Evolutionary conservation across 53 echinoderm and acorn worm species (phyloP).

Genomic region (Patiria pectinifera): DNA sequence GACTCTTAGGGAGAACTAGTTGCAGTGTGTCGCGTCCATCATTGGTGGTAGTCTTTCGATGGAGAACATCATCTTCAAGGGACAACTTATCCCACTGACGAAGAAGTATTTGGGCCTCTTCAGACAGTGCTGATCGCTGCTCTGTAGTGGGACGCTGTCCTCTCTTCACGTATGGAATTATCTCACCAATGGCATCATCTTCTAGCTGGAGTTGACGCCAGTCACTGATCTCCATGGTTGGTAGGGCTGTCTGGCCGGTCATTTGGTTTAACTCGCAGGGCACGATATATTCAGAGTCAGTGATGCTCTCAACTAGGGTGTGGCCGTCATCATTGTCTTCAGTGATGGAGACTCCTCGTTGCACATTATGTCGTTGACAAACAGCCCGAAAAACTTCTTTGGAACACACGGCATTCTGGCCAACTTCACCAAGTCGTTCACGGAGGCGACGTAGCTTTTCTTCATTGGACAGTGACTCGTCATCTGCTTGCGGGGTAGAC

Average conservation of each 20-base stretch:
- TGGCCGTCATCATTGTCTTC: slow-evolving; percentile 1
- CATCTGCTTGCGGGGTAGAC: slow-evolving; percentile 22
- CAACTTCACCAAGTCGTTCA: not conserved
- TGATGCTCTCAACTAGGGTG: not conserved
- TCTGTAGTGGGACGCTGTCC: too few species aligned
- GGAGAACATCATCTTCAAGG: not conserved
- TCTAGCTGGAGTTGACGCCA: too few species aligned
- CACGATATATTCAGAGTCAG: slow-evolving; percentile 22
- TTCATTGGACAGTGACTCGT: not conserved
- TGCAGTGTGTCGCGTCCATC: not conserved
- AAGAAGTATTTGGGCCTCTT: too few species aligned
- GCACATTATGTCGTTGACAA: not conserved
- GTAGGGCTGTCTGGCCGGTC: not conserved
- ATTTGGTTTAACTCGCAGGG: slow-evolving; percentile 8
- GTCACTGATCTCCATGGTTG: too few species aligned
- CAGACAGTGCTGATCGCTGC: too few species aligned
- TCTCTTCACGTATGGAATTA: too few species aligned
- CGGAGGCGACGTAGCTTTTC: not conserved
- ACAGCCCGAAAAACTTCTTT: not conserved
- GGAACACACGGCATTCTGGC: not conserved
- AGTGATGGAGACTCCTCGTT: too few species aligned
- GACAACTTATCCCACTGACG: not conserved
- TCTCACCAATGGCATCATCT: too few species aligned
- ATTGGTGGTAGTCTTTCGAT: too few species aligned
- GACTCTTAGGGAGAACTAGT: slow-evolving; percentile 38